phyloP scores from a whole-genome alignment of 2,113 vertebrate genomes.

The Callithrix jacchus region DNA sequence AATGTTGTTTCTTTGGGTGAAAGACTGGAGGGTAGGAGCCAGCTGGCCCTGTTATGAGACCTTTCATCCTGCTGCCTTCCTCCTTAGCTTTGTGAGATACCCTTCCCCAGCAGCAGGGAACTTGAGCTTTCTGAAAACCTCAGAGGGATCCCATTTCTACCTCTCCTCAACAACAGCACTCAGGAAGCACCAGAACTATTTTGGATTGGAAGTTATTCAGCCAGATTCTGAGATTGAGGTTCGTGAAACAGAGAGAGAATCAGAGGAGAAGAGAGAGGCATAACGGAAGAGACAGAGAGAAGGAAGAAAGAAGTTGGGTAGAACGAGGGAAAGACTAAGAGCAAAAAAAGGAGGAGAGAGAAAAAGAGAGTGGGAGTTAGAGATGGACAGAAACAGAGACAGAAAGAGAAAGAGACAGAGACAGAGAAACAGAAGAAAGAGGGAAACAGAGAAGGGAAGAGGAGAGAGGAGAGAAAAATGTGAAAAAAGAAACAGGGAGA shows the following conservation, averaged over 20 bases:
- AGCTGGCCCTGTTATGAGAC: not conserved
- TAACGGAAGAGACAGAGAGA: not conserved
- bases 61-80: not conserved
- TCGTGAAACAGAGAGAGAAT: not conserved
- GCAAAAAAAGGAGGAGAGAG: not conserved
- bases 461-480: not conserved
- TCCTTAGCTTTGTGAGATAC: not conserved
- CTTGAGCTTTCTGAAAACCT: not conserved
- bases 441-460: not conserved
- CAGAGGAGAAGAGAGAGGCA: not conserved
- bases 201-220: constrained; percentile 22
- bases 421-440: not conserved
- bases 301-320: no score
- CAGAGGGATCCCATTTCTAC: not conserved
- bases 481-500: fast-evolving
- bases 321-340: not conserved
- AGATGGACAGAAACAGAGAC: not conserved
- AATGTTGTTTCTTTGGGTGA: not conserved
- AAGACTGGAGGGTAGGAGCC: not conserved
- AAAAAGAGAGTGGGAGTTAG: not conserved
- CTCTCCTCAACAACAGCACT: not conserved
- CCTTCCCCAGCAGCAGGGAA: not conserved
- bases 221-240: not conserved
- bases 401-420: not conserved
- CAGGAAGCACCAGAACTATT: constrained; percentile 40